Conservation (phyloP, 2,888 invertebrate species). For the Sarcophaga caerulescens region DNA sequence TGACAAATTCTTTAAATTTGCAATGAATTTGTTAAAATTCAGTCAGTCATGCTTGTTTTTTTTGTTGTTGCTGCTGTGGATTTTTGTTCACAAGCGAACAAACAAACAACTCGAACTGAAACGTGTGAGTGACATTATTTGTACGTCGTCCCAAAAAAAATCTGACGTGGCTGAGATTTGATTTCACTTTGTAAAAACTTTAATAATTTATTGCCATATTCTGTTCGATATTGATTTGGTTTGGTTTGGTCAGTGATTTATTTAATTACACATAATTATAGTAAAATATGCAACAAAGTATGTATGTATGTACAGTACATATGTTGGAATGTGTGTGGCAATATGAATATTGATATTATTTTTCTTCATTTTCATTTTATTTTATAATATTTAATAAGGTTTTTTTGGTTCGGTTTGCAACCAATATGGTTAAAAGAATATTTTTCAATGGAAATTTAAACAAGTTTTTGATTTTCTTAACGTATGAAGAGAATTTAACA, state of each 20-base stretch:
- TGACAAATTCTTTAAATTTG: conserved; percentile 77
- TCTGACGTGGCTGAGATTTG: background rate
- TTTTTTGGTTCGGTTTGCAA: conserved; percentile 12
- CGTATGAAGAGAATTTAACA: background rate
- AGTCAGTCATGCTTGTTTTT: conserved; percentile 56
- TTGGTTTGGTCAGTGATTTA: conserved; percentile 37
- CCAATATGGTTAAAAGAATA: conserved; percentile 51
- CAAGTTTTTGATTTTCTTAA: background rate
- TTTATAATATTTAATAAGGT: conserved; percentile 13
- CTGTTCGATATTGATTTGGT: background rate
- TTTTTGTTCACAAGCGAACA: conserved; percentile 12
- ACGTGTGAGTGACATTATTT: conserved; percentile 67
- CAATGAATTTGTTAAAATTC: conserved; percentile 68
- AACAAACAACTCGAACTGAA: background rate
- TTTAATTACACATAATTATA: conserved; percentile 68
- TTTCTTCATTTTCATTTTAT: conserved; percentile 19
- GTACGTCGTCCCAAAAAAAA: conserved; percentile 48
- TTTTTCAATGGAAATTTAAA: conserved; percentile 49
- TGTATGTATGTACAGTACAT: background rate
- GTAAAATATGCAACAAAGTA: conserved; percentile 51
- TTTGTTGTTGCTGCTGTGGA: conserved; percentile 57
- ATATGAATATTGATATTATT: conserved; percentile 60
- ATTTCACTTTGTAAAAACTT: background rate
- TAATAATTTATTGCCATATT: conserved; percentile 51
- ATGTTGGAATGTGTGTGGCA: conserved; percentile 14